Evolutionary conservation across 2,113 vertebrate genomes (phyloP), one percentile per base, ranked within the genome.

Genomic region (Nicator chloris): DNA sequence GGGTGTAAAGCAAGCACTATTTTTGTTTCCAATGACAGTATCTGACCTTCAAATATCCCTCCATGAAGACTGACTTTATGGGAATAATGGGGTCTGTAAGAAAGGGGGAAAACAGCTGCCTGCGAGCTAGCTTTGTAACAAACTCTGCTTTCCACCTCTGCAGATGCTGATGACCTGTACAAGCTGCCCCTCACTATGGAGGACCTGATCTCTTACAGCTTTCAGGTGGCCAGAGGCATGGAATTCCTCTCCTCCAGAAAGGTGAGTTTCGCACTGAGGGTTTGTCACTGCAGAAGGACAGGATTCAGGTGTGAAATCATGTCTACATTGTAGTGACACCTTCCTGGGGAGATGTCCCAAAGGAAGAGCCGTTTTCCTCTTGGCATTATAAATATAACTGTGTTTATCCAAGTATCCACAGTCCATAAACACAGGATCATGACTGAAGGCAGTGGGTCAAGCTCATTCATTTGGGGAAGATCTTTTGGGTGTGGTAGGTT

Each of bases 181-280:
- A 98, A 97, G 88, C 40, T 97, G 70, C 98, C 98, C 64, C 97
- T 99, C 78, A 98, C 98, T 15, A 98, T 99, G 97, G 98, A 99
- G 95, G 99, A 99, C 93, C 98, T 99, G 64, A 99, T 99, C 94
- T 99, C 99, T 56, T 99, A 99, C 97, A 99, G 99, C 95, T 99
- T 99, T 95, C 99, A 99, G 96, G 99, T 99, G 95, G 99, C 99
- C 37, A 98, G 98, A 97, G 99, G 99, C 82, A 99, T 99, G 99
- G 99, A 99, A 97, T 99, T 99, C 93, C 97, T 99, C 70, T 98
- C 99, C 51, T 99, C 99, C 77, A 98, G 99, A 96, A 99, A 99
- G 99, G 99, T 99, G 86, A 90, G 97, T 23, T 93, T 93, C 37
- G 42, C 8, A 7, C 39, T 35, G 57, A 24, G 37, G 33, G 21